phyloP scores from a whole-genome alignment of 2,113 vertebrate species.

The Pyrgilauda ruficollis region DNA sequence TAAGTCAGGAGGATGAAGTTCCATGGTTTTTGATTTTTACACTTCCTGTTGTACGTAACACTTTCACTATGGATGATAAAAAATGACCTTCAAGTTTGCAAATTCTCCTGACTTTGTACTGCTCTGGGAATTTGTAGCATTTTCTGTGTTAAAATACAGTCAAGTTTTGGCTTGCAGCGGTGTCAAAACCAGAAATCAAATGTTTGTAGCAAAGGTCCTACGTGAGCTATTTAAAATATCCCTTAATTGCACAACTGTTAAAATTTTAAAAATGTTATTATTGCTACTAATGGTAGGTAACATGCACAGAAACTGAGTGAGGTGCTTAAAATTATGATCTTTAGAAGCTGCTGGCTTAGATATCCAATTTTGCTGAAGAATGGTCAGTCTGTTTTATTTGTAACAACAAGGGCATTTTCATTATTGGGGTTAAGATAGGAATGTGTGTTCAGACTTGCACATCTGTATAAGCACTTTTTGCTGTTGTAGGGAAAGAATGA shows the following conservation, averaged over 20 bases:
- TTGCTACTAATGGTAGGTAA: background rate
- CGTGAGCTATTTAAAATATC: background rate
- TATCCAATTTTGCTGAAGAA: background rate
- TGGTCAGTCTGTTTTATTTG: background rate
- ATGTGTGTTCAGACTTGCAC: background rate
- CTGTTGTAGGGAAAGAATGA: background rate
- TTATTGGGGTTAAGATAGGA: background rate
- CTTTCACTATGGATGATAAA: background rate
- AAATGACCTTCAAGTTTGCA: background rate
- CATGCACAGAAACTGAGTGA: background rate
- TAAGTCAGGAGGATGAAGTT: background rate
- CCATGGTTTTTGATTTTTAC: background rate
- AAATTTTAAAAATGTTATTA: background rate
- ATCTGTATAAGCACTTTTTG: background rate
- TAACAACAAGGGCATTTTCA: background rate
- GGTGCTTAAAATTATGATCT: accelerated
- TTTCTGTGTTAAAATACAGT: background rate
- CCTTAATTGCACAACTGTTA: background rate
- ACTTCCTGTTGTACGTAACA: accelerated
- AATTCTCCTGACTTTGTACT: background rate
- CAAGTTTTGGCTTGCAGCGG: background rate
- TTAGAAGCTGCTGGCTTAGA: background rate
- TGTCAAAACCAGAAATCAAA: background rate
- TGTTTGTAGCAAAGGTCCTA: background rate
- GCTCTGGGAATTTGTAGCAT: background rate